Evolutionary conservation across 2,797 vertebrate species (phyloP), one percentile per base, ranked within the genome.

Genomic region (Argya squamiceps): DNA sequence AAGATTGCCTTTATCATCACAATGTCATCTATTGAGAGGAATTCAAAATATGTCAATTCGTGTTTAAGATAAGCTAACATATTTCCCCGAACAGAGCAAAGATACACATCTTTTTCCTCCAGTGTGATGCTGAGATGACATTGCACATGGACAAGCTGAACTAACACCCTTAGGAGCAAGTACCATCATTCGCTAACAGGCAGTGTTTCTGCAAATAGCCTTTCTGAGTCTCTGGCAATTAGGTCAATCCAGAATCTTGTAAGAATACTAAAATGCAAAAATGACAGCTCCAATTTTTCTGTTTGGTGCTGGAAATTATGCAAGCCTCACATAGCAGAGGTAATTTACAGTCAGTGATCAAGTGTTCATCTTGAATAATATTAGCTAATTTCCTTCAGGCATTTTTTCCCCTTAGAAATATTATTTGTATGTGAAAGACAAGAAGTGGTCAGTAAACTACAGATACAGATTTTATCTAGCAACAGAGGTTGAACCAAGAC

Each of bases 401-500:
- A 70, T 74, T 87, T 97, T 96, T 70, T 14, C 12, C 86, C 89
- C 74, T 84, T 73, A 94, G 90, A 97, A 96, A 96, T 43, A 92
- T 41, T 69, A 96, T 77, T 81, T 92, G 71, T 82, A 93, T 94
- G 67, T 85, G 93, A 93, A 96, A 85, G 76, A 85, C 52, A 94
- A 96, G 47, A 95, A 88, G 79, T 34, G 89, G 93, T 86, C 93
- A 91, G 89, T 60, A 96, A 96, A 96, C 84, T 73, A 77, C 44
- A 93, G 87, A 94, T 92, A 91, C 0, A 94, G 86, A 96, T 97
- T 97, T 97, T 91, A 92, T 94, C 96, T 82, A 88, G 71, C 43
- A 95, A 87, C 17, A 91, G 73, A 96, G 76, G 50, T 47, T 52
- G 79, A 84, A 85, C 50, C 65, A 93, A 91, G 89, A 76, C 75